phyloP scores from a whole-genome alignment of 2,797 vertebrate genomes.

The Amphiprion clarkii region DNA sequence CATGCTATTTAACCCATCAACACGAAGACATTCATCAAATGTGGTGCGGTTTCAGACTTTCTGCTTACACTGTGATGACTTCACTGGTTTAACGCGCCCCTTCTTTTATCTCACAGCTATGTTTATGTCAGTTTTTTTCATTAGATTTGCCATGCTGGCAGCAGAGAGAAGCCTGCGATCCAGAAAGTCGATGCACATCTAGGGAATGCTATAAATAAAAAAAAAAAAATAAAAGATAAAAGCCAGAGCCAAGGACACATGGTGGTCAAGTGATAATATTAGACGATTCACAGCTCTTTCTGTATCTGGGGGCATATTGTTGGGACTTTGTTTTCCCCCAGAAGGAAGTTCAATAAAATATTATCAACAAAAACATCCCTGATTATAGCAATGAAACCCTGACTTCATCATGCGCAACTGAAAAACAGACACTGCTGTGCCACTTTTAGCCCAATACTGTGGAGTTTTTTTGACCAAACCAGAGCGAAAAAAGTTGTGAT shows the following conservation, averaged over 20 bases:
- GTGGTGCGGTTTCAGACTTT: background rate
- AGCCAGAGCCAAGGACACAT: background rate
- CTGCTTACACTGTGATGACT: constrained; percentile 38
- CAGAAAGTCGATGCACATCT: constrained; percentile 5
- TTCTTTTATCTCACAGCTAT: constrained; percentile 38
- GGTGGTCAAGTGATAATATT: constrained; percentile 30
- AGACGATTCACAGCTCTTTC: constrained; percentile 6
- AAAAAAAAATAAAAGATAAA: constrained; percentile 26
- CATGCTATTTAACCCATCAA: constrained; percentile 33
- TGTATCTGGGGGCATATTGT: background rate
- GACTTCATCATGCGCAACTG: constrained; percentile 12
- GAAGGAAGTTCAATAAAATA: constrained; percentile 16
- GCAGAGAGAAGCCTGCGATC: constrained; percentile 12
- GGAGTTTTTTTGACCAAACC: background rate
- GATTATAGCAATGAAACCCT: constrained; percentile 8
- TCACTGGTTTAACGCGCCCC: constrained; percentile 12
- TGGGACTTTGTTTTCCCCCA: constrained; percentile 19
- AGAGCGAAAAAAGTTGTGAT: constrained; percentile 18
- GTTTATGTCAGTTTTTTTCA: constrained; percentile 26
- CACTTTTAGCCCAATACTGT: background rate
- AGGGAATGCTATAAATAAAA: constrained; percentile 33
- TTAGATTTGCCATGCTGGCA: constrained; percentile 35
- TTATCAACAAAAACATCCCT: constrained; percentile 40
- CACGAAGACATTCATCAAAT: constrained; percentile 36
- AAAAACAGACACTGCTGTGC: background rate